Conservation (phyloP, 2,113 vertebrate species). For the Podarcis muralis region DNA sequence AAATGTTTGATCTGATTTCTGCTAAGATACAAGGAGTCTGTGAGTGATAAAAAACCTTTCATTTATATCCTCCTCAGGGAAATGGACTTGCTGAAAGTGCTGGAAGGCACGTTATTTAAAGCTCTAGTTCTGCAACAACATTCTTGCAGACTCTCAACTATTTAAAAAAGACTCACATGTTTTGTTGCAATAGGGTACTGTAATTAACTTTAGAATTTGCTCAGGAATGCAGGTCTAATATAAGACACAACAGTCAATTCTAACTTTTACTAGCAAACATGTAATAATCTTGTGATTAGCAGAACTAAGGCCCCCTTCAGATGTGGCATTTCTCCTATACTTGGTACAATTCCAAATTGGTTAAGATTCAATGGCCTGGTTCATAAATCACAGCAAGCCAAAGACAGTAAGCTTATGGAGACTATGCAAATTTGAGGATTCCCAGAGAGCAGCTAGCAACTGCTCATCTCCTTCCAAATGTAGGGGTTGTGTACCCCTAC, state of each 20-base stretch:
- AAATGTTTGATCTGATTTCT: not conserved
- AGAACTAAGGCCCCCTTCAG: not conserved
- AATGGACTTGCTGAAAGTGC: constrained; percentile 16
- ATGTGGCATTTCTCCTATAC: not conserved
- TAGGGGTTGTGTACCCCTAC: too few species aligned
- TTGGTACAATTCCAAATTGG: too few species aligned
- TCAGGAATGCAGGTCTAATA: not conserved
- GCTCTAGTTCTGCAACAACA: constrained; percentile 24
- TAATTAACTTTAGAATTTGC: not conserved
- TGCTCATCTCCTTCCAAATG: too few species aligned
- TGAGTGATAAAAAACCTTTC: not conserved
- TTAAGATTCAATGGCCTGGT: too few species aligned
- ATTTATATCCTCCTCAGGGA: not conserved
- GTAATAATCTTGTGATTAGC: not conserved
- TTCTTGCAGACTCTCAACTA: not conserved
- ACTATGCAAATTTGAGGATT: too few species aligned
- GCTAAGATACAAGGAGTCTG: not conserved
- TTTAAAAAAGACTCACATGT: not conserved
- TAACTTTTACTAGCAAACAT: not conserved
- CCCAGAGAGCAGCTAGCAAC: too few species aligned
- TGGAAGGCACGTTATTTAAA: constrained; percentile 41
- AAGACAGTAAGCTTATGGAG: too few species aligned
- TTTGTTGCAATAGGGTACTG: not conserved
- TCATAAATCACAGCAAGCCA: too few species aligned
- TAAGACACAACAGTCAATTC: not conserved